Conservation (phyloP, 2,888 invertebrate genomes). For the Fragum sueziense region DNA sequence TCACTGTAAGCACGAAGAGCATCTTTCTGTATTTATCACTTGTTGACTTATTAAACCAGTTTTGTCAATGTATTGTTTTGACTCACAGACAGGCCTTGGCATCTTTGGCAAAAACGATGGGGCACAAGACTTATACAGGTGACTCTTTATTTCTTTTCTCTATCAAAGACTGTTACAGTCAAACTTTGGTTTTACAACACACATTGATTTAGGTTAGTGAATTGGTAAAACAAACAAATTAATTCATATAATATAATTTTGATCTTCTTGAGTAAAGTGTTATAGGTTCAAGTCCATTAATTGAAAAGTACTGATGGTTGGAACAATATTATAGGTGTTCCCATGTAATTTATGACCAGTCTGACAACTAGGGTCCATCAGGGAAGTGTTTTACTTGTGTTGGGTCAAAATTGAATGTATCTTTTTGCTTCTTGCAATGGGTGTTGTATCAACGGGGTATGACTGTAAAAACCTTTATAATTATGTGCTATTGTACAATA, state of each 20-base stretch:
- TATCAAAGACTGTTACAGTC: background rate
- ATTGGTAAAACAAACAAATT: no score
- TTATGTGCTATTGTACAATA: slow-evolving; percentile 12
- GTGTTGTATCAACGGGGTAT: background rate
- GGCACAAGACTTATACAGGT: slow-evolving; percentile 46
- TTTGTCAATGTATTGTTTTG: slow-evolving; percentile 8
- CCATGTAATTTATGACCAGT: no score
- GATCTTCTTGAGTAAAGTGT: no score
- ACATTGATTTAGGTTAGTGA: no score
- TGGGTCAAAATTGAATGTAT: no score
- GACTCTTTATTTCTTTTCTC: background rate
- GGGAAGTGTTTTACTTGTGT: no score
- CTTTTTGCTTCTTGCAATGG: no score
- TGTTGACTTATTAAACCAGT: slow-evolving; percentile 10
- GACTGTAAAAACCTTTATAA: background rate
- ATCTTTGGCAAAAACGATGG: slow-evolving; percentile 61
- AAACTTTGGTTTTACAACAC: background rate
- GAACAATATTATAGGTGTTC: no score
- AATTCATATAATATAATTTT: no score
- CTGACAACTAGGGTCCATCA: no score
- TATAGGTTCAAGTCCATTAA: no score
- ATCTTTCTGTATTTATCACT: slow-evolving; percentile 5
- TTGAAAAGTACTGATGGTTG: no score
- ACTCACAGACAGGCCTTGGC: slow-evolving; percentile 21
- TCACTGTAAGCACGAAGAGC: slow-evolving; percentile 14